Evolutionary conservation across 2,888 invertebrate species (phyloP), one percentile per base, ranked within the genome.

Genomic region (Andrena dorsata): DNA sequence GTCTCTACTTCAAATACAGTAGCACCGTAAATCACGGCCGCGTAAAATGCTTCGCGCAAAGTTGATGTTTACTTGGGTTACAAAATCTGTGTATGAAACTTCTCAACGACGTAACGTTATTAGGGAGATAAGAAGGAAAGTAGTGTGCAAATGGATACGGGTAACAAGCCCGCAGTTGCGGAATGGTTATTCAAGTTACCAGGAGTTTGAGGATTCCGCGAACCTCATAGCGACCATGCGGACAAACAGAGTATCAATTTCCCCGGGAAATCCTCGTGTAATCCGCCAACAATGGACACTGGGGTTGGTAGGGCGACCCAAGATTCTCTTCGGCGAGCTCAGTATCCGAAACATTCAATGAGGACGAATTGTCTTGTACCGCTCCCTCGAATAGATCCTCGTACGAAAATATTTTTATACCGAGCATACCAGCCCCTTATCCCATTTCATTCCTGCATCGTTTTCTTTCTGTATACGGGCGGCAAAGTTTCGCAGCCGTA

Each of bases 241-340:
- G 88, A 89, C 91, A 90, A 90, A 89, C 89, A 83, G 88, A 88
- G 90, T 91, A 91, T 91, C 91, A 91, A 91, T 91, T 91, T 90
- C 90, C 87, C 77, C 77, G 81, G 89, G 88, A 91, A 91, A 91
- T 91, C 90, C 89, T 87, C 88, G 87, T 90, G 91, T 91, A 90
- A 91, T 90, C 90, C 89, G 86, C 74, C 84, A 88, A 91, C 91
- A 91, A 91, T 90, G 83, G 88, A 82, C 85, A 82, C 75, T 61
- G 76, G 81, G 82, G 78, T 88, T 69, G 86, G 83, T 83, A 41
- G 78, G 71, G 60, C 77, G 82, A 82, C 74, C 78, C 65, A 81
- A 85, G 86, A 86, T 71, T 82, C 82, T 74, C 82, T 80, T 69
- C 41, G 70, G 53, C 79, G 61, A 66, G 58, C 49, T 66, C 51